Percentiles rank a stretch among this genome's conserved stretches.
Conservation (phyloP, 35 echinoderm and acorn worm genomes). For the Eucidaris tribuloides region DNA sequence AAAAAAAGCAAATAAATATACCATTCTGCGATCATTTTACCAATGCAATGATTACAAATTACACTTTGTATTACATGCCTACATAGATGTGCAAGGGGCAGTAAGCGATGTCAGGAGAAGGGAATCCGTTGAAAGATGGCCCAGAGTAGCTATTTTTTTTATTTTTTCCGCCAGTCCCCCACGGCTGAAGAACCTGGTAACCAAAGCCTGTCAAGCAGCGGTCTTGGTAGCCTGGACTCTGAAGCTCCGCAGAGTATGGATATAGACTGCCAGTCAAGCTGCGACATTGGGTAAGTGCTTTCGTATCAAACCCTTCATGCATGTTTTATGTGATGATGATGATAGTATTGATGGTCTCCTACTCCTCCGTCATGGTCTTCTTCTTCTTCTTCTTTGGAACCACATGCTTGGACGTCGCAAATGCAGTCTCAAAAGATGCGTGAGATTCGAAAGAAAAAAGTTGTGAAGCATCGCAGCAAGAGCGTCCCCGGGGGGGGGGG, state of each 20-base stretch:
- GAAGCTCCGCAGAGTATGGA: slow-evolving; percentile 55
- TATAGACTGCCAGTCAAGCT: slow-evolving; percentile 31
- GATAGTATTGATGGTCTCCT: neutral
- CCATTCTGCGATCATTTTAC: no score
- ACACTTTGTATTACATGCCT: no score
- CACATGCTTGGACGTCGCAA: no score
- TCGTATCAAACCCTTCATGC: neutral
- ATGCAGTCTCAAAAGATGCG: no score
- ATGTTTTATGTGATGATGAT: neutral
- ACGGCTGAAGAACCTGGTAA: neutral
- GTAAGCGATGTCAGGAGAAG: no score
- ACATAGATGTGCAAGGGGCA: no score
- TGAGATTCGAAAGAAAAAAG: no score
- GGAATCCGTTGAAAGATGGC: no score
- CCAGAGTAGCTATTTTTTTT: no score
- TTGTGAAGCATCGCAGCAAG: no score
- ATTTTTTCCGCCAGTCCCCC: neutral
- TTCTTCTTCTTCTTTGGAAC: neutral
- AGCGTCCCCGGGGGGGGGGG: neutral
- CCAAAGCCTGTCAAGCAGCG: neutral
- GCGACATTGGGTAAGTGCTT: slow-evolving; percentile 44
- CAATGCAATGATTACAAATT: no score
- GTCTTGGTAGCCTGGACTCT: slow-evolving; percentile 25
- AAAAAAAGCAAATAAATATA: no score
- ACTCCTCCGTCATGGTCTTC: neutral